These are phyloP conservation scores for Spea hammondii DNA, from an alignment of 2,797 vertebrate genomes.

Conservation along the genomic window DNA sequence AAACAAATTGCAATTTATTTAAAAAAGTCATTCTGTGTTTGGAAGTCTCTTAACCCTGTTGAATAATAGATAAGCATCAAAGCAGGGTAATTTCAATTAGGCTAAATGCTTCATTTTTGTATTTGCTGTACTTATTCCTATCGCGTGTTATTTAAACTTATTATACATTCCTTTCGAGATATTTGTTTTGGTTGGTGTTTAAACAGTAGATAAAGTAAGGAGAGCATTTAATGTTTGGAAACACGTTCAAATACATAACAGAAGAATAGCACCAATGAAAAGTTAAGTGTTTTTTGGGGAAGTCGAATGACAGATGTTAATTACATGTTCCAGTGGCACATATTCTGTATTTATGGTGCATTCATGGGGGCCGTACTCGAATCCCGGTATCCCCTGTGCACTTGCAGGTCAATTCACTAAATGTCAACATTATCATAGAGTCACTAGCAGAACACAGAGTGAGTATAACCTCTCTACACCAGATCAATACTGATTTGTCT, in stretches of 20 bases:
- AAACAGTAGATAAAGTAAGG: slow-evolving; percentile 23
- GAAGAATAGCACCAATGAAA: neutral
- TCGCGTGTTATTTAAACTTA: slow-evolving; percentile 30
- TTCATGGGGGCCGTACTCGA: too few relatives aligned
- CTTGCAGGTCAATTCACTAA: too few relatives aligned
- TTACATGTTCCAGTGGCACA: too few relatives aligned
- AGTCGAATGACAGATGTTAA: too few relatives aligned
- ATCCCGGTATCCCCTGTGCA: too few relatives aligned
- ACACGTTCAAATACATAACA: neutral
- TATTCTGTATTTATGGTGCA: too few relatives aligned
- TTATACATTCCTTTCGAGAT: slow-evolving; percentile 31
- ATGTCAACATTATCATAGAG: too few relatives aligned
- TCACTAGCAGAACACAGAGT: too few relatives aligned
- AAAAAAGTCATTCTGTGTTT: slow-evolving; percentile 24
- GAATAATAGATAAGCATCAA: slow-evolving; percentile 46
- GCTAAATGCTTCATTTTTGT: slow-evolving; percentile 23
- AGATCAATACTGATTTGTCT: too few relatives aligned
- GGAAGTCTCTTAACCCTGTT: slow-evolving; percentile 35
- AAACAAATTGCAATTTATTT: slow-evolving; percentile 33
- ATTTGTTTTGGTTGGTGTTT: slow-evolving; percentile 47
- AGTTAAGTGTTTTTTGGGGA: neutral
- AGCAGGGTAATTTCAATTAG: slow-evolving; percentile 42
- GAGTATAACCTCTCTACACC: too few relatives aligned
- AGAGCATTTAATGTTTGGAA: slow-evolving; percentile 3
- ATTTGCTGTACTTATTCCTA: slow-evolving; percentile 47